Percentiles rank a stretch among this genome's conserved stretches.
phyloP scores from a whole-genome alignment of 2,888 invertebrate genomes.

The Tribolium freemani region DNA sequence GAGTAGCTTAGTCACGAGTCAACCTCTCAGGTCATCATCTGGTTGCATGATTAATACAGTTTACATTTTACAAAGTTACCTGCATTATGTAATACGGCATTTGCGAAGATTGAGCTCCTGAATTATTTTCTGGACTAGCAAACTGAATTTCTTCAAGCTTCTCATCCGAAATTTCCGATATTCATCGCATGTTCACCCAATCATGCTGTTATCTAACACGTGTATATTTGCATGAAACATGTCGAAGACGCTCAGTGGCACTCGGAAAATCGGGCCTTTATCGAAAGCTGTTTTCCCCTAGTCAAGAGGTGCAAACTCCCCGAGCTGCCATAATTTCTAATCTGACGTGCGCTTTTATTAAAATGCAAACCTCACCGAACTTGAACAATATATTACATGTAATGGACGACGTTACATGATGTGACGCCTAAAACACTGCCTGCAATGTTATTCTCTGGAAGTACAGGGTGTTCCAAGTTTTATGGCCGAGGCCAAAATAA shows the following conservation, averaged over 20 bases:
- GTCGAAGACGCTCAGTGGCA: slow-evolving; percentile 18
- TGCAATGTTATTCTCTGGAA: slow-evolving; percentile 29
- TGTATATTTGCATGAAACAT: slow-evolving; percentile 54
- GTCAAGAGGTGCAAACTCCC: slow-evolving; percentile 1
- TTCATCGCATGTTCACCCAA: slow-evolving; percentile 52
- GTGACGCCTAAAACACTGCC: slow-evolving; percentile 37
- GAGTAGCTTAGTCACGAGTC: slow-evolving; percentile 55
- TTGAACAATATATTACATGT: slow-evolving; percentile 37
- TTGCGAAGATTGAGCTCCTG: slow-evolving; percentile 8
- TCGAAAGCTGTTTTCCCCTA: not conserved
- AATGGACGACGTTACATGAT: slow-evolving; percentile 39
- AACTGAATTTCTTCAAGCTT: slow-evolving; percentile 6
- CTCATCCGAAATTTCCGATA: slow-evolving; percentile 35
- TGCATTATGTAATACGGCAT: slow-evolving; percentile 32
- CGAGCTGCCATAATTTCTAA: slow-evolving; percentile 36
- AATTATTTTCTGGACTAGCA: slow-evolving; percentile 1
- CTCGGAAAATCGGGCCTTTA: not conserved
- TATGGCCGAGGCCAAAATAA: too few relatives aligned
- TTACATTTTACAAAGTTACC: slow-evolving; percentile 36
- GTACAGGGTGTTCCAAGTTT: too few relatives aligned
- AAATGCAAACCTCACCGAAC: slow-evolving; percentile 40
- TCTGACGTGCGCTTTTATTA: slow-evolving; percentile 35
- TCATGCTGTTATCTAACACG: slow-evolving; percentile 54
- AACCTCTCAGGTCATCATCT: slow-evolving; percentile 50
- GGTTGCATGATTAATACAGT: slow-evolving; percentile 39